Base-by-base conservation (phyloP, 2,113 vertebrate genomes). In the Erythrolamprus reginae region DNA sequence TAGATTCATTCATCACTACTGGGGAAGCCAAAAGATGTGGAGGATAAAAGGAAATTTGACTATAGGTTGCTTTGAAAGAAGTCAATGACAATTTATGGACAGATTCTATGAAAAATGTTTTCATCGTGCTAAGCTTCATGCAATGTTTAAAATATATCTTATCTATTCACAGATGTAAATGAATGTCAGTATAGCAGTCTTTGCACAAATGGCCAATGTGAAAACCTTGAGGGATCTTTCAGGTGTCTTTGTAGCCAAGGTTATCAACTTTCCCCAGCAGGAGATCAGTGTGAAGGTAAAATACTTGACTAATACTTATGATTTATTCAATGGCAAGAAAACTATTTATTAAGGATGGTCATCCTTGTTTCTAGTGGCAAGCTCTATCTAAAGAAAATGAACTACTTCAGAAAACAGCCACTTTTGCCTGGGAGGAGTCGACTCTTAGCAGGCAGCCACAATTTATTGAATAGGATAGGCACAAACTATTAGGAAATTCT, bases 251-350 rank as follows among this genome's bases (percentile, higher is more conserved):
- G 99, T 94, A 97, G 96, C 7, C 95, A 95, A 1, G 99, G 99
- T 10, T 99, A 98, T 96, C 97, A 95, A 90, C 93, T 97, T 5
- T 98, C 98, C 0, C 88, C 94, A 0, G 92, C 96, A 3, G 97
- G 98, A 93, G 98, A 98, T 95, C 97, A 98, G n/a, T 99, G 99
- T 96, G 97, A 99, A 93, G 99, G 99, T 99, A 97, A 38, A 95
- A 86, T n/a, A 1, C 10, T 1, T 56, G 0, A 28, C 24, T 85
- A 5, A 91, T 85, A 82, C 21, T 13, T 50, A 3, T 12, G 70
- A 58, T 61, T 38, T 58, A 19, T 86, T 82, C 56, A 24, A 38
- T 21, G 77, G 15, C 5, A 48, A 38, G 38, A 52, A 77, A 70
- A 1, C 77, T 53, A 6, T 38, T n/a, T 55, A 55, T 53, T 52